Conservation (phyloP, 1,140 invertebrate species). For the Chrysomallon squamiferum region DNA sequence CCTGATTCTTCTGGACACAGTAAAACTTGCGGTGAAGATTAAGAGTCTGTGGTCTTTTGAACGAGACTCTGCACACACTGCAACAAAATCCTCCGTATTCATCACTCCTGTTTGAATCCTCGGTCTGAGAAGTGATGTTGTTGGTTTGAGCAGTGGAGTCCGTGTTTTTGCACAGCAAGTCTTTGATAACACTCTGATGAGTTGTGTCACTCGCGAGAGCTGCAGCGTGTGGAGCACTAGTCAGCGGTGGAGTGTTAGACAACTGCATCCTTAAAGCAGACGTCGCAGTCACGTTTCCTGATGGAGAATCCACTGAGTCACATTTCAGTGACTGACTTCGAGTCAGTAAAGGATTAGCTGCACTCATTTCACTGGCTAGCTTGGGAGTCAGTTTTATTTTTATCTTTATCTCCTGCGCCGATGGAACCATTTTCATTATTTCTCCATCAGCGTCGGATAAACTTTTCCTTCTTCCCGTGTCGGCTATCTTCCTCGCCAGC, state of each 20-base stretch:
- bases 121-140: too few relatives aligned
- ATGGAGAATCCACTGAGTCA: conserved; percentile 2
- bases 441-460: not conserved
- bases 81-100: conserved; percentile 15
- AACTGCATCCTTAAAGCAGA: too few relatives aligned
- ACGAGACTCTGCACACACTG: conserved; percentile 31
- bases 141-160: conserved; percentile 27
- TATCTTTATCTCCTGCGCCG: conserved; percentile 29
- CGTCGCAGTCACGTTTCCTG: conserved; percentile 1
- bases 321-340: not conserved
- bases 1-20: conserved; percentile 25
- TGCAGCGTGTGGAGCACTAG: too few relatives aligned
- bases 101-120: not conserved
- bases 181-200: conserved; percentile 82
- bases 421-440: not conserved
- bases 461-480: not conserved
- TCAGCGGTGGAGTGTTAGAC: too few relatives aligned
- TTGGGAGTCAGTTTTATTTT: conserved; percentile 24
- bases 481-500: not conserved
- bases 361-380: not conserved
- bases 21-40: conserved; percentile 39
- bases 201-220: conserved; percentile 4
- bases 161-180: conserved; percentile 77
- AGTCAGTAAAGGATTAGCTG: not conserved
- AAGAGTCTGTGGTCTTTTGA: conserved; percentile 36